phyloP scores from a whole-genome alignment of 2,888 invertebrate species.

The Laothoe populi region DNA sequence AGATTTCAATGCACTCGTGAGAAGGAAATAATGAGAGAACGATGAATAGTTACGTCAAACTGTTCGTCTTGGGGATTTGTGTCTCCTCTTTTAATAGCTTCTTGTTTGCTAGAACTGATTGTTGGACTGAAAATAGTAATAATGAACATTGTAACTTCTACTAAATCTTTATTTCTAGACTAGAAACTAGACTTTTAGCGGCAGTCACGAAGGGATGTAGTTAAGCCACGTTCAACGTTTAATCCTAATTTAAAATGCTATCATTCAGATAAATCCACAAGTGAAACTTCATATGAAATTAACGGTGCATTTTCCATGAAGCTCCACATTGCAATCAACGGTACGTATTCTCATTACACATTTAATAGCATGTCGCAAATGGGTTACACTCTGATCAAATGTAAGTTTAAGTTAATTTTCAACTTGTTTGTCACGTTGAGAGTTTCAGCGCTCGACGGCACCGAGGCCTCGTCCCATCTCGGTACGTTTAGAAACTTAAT shows the following conservation, averaged over 20 bases:
- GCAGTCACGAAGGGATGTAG: not conserved
- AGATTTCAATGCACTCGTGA: constrained; percentile 15
- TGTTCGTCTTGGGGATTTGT: constrained; percentile 4
- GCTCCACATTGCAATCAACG: not conserved
- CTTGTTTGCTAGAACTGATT: not conserved
- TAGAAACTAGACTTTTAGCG: not conserved
- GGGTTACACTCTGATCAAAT: constrained; percentile 20
- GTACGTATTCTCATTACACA: constrained; percentile 12
- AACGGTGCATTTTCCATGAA: constrained; percentile 14
- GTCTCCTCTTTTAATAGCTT: not conserved
- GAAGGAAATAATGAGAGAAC: constrained; percentile 15
- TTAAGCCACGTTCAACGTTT: not conserved
- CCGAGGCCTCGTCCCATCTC: constrained; percentile 40
- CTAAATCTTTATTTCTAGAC: not conserved
- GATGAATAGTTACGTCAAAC: constrained; percentile 16
- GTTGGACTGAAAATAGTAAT: not conserved
- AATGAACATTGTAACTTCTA: not conserved
- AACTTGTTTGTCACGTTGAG: constrained; percentile 39
- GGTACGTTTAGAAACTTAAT: constrained; percentile 59
- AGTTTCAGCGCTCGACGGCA: constrained; percentile 41
- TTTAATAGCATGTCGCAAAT: constrained; percentile 22
- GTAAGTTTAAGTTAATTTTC: constrained; percentile 22
- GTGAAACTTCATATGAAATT: not conserved
- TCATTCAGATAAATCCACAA: constrained; percentile 10
- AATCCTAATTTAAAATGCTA: constrained; percentile 5